Evolutionary conservation across 2,888 invertebrate species (phyloP).

Genomic region (Temnothorax rugatulus): DNA sequence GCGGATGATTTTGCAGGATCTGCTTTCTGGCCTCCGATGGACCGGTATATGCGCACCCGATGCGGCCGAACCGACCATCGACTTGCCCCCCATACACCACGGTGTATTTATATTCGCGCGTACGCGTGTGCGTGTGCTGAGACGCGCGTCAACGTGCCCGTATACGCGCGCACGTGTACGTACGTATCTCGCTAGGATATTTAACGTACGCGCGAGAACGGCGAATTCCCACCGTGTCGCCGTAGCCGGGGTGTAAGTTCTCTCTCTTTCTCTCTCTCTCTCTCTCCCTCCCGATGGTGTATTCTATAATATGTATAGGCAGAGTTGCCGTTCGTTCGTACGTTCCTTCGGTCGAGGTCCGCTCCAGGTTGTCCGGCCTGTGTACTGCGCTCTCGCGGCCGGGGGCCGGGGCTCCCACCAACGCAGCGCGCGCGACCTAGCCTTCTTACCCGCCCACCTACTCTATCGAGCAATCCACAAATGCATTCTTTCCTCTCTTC

Average conservation of each 20-base stretch:
- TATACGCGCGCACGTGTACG: not conserved
- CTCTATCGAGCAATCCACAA: conserved; percentile 78
- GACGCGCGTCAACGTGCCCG: not conserved
- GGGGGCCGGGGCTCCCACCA: conserved; percentile 74
- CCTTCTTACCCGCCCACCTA: conserved; percentile 77
- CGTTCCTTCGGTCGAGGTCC: conserved; percentile 56
- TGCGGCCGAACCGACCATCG: conserved; percentile 42
- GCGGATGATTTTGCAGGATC: conserved; percentile 73
- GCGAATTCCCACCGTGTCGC: conserved; percentile 74
- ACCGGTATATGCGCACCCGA: conserved; percentile 48
- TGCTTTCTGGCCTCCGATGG: conserved; percentile 55
- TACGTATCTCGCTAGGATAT: conserved; percentile 41
- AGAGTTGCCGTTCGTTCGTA: conserved; percentile 71
- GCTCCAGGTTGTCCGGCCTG: conserved; percentile 70
- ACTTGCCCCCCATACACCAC: conserved; percentile 42
- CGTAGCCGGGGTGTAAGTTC: conserved; percentile 66
- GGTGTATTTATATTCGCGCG: conserved; percentile 42
- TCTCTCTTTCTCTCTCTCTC: not conserved
- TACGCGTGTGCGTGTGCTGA: not conserved
- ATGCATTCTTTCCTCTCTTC: conserved; percentile 78
- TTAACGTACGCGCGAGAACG: conserved; percentile 65
- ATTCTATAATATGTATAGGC: conserved; percentile 72
- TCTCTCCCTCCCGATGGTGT: conserved; percentile 59
- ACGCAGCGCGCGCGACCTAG: conserved; percentile 65
- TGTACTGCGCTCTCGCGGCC: conserved; percentile 64